Evolutionary conservation across 2,113 vertebrate species (phyloP).

Genomic region (Poeciliopsis turrubarensis): DNA sequence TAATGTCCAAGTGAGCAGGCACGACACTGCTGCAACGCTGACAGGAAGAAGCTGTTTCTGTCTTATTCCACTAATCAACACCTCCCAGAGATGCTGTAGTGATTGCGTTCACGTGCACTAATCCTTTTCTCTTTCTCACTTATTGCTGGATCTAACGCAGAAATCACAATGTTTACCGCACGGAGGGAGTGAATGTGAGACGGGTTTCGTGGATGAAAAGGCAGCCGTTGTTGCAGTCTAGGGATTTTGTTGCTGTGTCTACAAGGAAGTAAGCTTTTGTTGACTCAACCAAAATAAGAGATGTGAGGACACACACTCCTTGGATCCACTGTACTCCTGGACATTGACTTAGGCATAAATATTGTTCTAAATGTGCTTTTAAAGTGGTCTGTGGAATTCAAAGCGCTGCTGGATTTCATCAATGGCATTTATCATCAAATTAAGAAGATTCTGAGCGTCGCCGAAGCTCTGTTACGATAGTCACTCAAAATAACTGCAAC

Average conservation of each 20-base stretch:
- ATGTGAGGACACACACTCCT: neutral
- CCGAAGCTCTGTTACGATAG: neutral
- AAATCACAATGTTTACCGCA: neutral
- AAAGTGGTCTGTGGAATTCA: neutral
- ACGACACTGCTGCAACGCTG: neutral
- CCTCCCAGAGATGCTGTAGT: neutral
- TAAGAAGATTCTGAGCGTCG: neutral
- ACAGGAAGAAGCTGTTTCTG: neutral
- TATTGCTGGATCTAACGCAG: neutral
- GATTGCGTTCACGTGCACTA: neutral
- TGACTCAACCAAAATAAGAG: neutral
- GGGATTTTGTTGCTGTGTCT: neutral
- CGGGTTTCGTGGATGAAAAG: neutral
- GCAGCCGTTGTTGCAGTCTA: neutral
- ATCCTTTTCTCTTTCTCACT: neutral
- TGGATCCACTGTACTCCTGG: too few species aligned
- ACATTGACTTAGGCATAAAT: too few species aligned
- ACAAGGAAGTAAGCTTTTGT: neutral
- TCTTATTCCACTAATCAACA: neutral
- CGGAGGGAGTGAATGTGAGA: neutral
- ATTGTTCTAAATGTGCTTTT: neutral
- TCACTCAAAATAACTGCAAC: neutral
- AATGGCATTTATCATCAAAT: neutral
- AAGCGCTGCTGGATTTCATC: neutral
- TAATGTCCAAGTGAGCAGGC: neutral